phyloP scores from a whole-genome alignment of 2,888 invertebrate species.

The Synergus japonicus region DNA sequence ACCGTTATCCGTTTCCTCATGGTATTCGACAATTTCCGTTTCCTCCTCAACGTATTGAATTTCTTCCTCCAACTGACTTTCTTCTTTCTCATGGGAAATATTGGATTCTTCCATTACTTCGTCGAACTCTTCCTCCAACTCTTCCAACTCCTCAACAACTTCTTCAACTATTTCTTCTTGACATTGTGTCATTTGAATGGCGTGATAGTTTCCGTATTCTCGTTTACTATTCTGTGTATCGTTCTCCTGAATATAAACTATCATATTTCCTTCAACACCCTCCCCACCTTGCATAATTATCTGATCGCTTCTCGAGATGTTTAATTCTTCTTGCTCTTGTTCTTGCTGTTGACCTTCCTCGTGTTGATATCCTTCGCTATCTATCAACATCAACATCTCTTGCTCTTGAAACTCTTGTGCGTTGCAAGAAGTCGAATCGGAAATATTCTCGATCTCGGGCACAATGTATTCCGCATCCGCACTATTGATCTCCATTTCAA shows the following conservation, averaged over 20 bases:
- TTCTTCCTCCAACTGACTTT: conserved; percentile 68
- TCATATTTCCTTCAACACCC: conserved; percentile 69
- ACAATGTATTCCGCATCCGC: conserved; percentile 65
- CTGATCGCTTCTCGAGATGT: conserved; percentile 67
- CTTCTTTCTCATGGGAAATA: conserved; percentile 59
- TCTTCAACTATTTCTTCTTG: conserved; percentile 67
- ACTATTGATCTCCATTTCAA: conserved; percentile 76
- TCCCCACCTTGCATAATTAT: conserved; percentile 71
- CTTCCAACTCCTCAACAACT: conserved; percentile 70
- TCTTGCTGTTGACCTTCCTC: conserved; percentile 63
- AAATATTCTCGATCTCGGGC: conserved; percentile 63
- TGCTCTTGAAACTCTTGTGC: conserved; percentile 75
- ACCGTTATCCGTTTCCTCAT: conserved; percentile 68
- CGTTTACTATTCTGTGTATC: conserved; percentile 62
- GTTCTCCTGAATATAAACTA: conserved; percentile 72
- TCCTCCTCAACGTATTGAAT: conserved; percentile 76
- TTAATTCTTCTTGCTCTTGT: conserved; percentile 70
- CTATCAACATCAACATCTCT: conserved; percentile 74
- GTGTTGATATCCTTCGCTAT: conserved; percentile 66
- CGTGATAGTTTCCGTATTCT: conserved; percentile 58
- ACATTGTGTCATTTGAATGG: conserved; percentile 57
- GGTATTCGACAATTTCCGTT: conserved; percentile 75
- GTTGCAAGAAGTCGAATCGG: conserved; percentile 67
- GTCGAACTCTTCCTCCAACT: conserved; percentile 68
- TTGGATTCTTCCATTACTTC: conserved; percentile 59